These are phyloP conservation scores for Plestiodon gilberti DNA, from an alignment of 2,113 vertebrate species.

Conservation along the genomic window DNA sequence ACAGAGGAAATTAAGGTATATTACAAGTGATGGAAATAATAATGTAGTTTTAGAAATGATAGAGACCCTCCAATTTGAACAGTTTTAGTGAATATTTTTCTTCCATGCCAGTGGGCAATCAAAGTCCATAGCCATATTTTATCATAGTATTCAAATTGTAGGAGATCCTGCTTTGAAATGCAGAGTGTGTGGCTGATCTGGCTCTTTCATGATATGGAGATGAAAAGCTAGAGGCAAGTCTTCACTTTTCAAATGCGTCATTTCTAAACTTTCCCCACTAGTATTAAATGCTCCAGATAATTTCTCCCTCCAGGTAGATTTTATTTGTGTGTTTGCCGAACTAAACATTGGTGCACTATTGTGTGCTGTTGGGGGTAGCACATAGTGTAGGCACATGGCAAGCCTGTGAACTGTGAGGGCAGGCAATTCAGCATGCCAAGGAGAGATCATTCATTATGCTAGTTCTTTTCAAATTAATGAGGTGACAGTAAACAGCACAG, in stretches of 20 bases:
- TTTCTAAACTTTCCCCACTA: conserved; percentile 4
- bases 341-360: background rate
- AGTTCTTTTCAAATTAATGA: background rate
- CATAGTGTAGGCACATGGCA: background rate
- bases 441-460: background rate
- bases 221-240: conserved; percentile 17
- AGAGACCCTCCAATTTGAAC: conserved; percentile 22
- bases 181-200: background rate
- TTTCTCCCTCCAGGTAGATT: background rate
- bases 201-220: conserved; percentile 7
- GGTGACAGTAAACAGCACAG: background rate
- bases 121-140: conserved; percentile 5
- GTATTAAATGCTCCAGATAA: conserved; percentile 5
- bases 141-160: conserved; percentile 35
- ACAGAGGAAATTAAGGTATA: background rate
- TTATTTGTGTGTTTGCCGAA: background rate
- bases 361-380: background rate
- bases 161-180: background rate
- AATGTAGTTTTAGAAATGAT: background rate
- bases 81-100: conserved; percentile 13
- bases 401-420: background rate
- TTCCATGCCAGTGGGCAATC: conserved; percentile 32
- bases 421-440: background rate
- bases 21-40: background rate
- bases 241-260: conserved; percentile 27